Base-by-base conservation (phyloP, 2,888 invertebrate genomes). In the Steinernema carpocapsae region DNA sequence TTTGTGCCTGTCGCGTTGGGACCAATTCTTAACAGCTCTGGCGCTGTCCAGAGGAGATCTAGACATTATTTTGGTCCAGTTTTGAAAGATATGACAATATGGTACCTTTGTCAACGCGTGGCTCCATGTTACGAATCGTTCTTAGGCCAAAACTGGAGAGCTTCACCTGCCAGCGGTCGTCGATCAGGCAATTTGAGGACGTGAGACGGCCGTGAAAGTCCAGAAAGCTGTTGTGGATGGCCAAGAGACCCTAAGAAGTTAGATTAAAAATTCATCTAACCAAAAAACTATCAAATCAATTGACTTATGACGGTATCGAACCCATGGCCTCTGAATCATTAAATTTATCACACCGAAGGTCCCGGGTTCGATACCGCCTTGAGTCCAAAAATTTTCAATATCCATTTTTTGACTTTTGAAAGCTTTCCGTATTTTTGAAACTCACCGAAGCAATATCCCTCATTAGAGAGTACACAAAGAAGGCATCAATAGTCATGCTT, bases 151-250 rank as follows among this genome's bases (percentile, higher is more conserved):
- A 82, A 56, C 75, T 77, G 1, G 78, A 77, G 0, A 83, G 72
- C 73, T 83, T 82, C 72, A 83, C 70, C 42, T 82, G 81, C 83
- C 83, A 83, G 37, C 83, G 75, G 24, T 81, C 81, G 71, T 82
- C 80, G 17, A 83, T 72, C 1, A 82, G 72, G 70, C 83, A 82
- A 14, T 70, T 76, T 32, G 74, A 73, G 1, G 82, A 76, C n/a
- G 64, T 75, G n/a, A 79, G 73, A 70, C 45, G 32, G n/a, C 79
- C 79, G 59, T 79, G 75, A n/a, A 17, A 42, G 24, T 26, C 43
- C 51, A 76, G 52, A 46, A 51, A 70, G 37, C 77, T 77, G 19
- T 73, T 72, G 71, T 79, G 79, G 43, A 79, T 51, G 59, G 71
- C 79, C 24, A 72, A 56, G 32, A 81, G 72, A 42, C 81, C 81